phyloP scores from a whole-genome alignment of 2,797 vertebrate species.

The Diglossa cyanea region DNA sequence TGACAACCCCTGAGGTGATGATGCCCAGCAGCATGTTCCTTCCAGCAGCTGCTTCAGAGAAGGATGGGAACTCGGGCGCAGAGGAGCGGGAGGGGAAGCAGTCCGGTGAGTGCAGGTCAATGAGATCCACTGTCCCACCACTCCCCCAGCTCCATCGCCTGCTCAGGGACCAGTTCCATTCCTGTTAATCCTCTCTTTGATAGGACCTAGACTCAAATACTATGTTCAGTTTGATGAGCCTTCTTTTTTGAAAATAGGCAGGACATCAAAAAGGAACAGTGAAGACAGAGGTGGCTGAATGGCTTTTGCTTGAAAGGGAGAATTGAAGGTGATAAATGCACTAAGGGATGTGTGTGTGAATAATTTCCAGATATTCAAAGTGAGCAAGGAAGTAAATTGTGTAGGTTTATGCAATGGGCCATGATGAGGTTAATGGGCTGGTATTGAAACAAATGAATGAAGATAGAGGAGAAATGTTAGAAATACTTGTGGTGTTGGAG shows the following conservation, averaged over 20 bases:
- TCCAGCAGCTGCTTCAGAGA: slow-evolving; percentile 85
- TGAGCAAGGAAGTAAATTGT: slow-evolving; percentile 14
- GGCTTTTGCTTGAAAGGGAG: slow-evolving; percentile 29
- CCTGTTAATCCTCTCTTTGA: background rate
- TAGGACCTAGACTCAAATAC: background rate
- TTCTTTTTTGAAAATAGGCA: background rate
- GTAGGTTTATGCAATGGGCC: slow-evolving; percentile 22
- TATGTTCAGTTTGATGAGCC: background rate
- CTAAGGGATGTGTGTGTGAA: background rate
- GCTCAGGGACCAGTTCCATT: background rate
- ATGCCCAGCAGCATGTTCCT: slow-evolving; percentile 98
- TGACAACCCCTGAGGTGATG: slow-evolving; percentile 90
- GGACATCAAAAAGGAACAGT: background rate
- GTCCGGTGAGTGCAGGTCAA: slow-evolving; percentile 81
- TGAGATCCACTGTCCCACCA: background rate
- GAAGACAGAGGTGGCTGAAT: background rate
- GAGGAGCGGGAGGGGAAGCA: slow-evolving; percentile 86
- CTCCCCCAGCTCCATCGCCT: background rate
- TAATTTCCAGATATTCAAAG: background rate
- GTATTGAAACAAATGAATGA: background rate
- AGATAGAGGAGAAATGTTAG: background rate
- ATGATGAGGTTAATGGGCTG: background rate
- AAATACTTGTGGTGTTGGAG: background rate
- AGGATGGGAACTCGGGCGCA: slow-evolving; percentile 80
- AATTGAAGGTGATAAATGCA: slow-evolving; percentile 17